phyloP scores from a whole-genome alignment of 2,113 vertebrate species.

The Azemiops feae region DNA sequence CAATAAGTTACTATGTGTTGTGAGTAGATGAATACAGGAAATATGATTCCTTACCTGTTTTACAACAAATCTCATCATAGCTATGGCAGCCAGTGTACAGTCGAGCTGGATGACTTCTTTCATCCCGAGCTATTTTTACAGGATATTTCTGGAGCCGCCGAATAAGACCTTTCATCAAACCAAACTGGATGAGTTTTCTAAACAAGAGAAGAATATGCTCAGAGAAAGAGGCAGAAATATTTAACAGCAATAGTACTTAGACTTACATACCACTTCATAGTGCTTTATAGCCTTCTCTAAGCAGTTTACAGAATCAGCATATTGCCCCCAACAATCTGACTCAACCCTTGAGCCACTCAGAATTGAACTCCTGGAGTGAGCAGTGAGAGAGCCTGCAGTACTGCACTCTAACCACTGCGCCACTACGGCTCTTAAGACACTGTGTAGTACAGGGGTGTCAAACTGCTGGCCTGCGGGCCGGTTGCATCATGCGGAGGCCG shows the following conservation, averaged over 20 bases:
- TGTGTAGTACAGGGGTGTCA: rapidly evolving
- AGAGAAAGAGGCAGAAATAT: not conserved
- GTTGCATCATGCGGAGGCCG: too few relatives aligned
- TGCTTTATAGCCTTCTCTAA: not conserved
- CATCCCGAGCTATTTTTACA: slow-evolving; percentile 84
- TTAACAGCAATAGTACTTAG: not conserved
- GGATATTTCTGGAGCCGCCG: slow-evolving; percentile 95
- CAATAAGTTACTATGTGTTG: not conserved
- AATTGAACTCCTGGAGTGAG: not conserved
- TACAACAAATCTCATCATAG: slow-evolving; percentile 98
- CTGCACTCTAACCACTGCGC: not conserved
- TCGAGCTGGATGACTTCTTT: slow-evolving; percentile 84
- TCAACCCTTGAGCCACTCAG: not conserved
- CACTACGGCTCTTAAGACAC: not conserved
- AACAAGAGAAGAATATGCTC: not conserved
- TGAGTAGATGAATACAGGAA: not conserved
- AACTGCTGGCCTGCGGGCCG: too few relatives aligned
- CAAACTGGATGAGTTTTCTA: slow-evolving; percentile 95
- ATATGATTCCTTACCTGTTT: slow-evolving; percentile 78
- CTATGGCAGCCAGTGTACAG: slow-evolving; percentile 95
- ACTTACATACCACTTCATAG: not conserved
- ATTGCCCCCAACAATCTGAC: not conserved
- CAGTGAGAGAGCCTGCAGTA: not conserved
- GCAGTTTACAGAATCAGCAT: not conserved
- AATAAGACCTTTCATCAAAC: slow-evolving; percentile 94